Conservation (phyloP, 2,113 vertebrate genomes). For the Podarcis cretensis region DNA sequence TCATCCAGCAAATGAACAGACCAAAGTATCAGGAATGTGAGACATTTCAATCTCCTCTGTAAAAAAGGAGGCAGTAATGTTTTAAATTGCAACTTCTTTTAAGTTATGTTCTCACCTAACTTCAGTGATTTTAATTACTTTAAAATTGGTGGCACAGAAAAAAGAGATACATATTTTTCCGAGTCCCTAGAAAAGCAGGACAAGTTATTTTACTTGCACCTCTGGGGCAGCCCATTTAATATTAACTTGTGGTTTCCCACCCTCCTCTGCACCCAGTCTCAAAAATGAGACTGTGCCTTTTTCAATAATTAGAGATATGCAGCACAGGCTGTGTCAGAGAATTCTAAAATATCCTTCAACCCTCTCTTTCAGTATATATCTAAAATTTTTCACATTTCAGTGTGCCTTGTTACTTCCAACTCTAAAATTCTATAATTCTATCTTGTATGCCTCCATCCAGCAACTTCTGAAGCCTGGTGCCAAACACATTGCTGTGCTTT, state of each 20-base stretch:
- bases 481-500: too few species aligned
- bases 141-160: not conserved
- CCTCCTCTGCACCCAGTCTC: not conserved
- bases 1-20: conserved; percentile 63
- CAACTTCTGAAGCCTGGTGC: too few species aligned
- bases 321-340: not conserved
- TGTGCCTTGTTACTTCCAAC: too few species aligned
- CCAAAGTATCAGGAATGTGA: conserved; percentile 70
- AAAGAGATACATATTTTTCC: too few species aligned
- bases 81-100: conserved; percentile 50
- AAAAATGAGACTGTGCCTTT: not conserved
- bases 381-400: not conserved
- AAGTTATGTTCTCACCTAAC: conserved; percentile 45
- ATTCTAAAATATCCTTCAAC: not conserved
- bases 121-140: conserved; percentile 18
- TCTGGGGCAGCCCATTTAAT: not conserved
- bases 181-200: not conserved
- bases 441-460: too few species aligned
- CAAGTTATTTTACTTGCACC: not conserved
- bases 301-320: not conserved
- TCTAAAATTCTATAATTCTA: too few species aligned
- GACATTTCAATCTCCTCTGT: conserved; percentile 68
- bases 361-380: not conserved
- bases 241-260: not conserved
- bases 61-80: conserved; percentile 55